Evolutionary conservation across 2,113 vertebrate species (phyloP).

Genomic region (Onychorhynchus coronatus): DNA sequence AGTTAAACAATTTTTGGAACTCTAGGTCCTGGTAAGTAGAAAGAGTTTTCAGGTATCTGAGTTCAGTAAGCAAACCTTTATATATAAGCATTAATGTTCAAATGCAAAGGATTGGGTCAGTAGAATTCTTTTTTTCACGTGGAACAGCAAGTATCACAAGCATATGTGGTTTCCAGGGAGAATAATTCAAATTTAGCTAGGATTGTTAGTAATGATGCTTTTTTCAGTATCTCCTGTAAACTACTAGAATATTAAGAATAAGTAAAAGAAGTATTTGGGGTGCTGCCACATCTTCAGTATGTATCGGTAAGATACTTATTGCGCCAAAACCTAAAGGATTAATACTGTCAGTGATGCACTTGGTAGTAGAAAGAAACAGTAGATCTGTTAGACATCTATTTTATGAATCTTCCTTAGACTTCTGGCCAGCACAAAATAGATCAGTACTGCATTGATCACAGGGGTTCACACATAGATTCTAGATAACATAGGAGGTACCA

Average conservation of each 20-base stretch:
- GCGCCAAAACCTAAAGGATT: not conserved
- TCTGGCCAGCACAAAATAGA: not conserved
- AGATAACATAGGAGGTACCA: not conserved
- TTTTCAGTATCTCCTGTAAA: not conserved
- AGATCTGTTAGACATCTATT: not conserved
- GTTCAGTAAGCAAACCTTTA: not conserved
- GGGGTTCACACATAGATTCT: not conserved
- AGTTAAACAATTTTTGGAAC: not conserved
- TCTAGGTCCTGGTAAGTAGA: not conserved
- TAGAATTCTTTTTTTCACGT: not conserved
- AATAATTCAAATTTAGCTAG: not conserved
- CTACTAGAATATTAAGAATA: not conserved
- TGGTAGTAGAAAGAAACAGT: not conserved
- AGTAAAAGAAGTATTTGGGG: not conserved
- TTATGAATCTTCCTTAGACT: not conserved
- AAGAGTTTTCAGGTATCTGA: not conserved
- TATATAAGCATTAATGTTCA: not conserved
- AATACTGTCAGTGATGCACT: not conserved
- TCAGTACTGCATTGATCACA: not conserved
- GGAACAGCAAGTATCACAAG: not conserved
- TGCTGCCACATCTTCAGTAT: not conserved
- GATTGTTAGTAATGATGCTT: not conserved
- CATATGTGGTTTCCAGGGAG: not conserved
- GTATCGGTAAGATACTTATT: not conserved
- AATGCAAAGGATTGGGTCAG: not conserved